These are phyloP conservation scores for Microcebus lehilahytsara DNA, from an alignment of 2,113 vertebrate genomes.

Conservation along the genomic window DNA sequence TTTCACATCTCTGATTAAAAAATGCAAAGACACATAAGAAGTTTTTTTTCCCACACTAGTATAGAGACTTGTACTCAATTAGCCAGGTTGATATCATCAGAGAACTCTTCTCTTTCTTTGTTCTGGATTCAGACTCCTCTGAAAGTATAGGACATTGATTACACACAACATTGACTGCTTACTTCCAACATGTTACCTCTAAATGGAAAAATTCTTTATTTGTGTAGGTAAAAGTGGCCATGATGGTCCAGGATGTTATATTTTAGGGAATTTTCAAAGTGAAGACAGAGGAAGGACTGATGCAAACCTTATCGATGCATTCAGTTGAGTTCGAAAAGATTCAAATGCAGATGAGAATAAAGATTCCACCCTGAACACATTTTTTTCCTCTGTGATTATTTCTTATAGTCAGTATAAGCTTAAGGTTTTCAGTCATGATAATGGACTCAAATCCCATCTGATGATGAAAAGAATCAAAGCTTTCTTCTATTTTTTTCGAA, in stretches of 20 bases:
- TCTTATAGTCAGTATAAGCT: background rate
- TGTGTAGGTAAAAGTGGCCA: background rate
- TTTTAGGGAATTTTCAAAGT: background rate
- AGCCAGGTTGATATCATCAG: background rate
- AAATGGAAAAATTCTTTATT: background rate
- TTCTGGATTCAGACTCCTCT: background rate
- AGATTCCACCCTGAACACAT: background rate
- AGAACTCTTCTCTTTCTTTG: background rate
- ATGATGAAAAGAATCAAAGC: background rate
- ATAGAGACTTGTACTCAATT: background rate
- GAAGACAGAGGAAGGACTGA: background rate
- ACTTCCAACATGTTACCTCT: background rate
- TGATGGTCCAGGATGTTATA: background rate
- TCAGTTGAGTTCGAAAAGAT: background rate
- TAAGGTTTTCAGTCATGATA: conserved; percentile 10
- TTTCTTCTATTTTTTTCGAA: background rate
- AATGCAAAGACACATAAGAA: background rate
- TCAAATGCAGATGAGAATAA: background rate
- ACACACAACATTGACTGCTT: background rate
- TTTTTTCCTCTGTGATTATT: background rate
- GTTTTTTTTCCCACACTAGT: background rate
- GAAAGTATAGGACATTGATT: background rate
- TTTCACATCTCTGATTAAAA: conserved; percentile 8
- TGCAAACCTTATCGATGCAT: background rate
- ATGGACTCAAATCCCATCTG: background rate